These are phyloP conservation scores for Lepetodrilus schrolli DNA, from an alignment of 2,888 invertebrate species.

Conservation along the genomic window DNA sequence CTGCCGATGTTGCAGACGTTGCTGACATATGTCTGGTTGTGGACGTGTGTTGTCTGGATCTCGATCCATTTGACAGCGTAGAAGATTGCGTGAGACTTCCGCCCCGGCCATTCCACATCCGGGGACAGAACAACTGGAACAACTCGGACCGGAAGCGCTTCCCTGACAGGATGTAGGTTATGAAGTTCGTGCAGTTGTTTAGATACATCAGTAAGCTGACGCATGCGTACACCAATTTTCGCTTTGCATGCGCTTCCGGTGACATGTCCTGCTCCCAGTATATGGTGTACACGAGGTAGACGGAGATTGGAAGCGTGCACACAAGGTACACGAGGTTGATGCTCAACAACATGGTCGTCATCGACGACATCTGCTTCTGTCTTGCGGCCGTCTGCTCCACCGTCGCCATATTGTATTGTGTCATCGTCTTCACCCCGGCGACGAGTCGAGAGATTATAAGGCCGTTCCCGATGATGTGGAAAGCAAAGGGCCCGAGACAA, in stretches of 20 bases:
- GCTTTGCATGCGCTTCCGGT: background rate
- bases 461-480: conserved; percentile 39
- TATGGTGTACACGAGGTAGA: conserved; percentile 34
- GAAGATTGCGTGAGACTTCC: too few relatives aligned
- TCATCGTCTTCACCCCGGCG: conserved; percentile 1
- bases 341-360: conserved; percentile 40
- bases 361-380: conserved; percentile 44
- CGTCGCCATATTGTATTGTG: background rate
- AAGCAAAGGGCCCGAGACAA: conserved; percentile 39
- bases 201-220: background rate
- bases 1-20: too few relatives aligned
- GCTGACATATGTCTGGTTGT: too few relatives aligned
- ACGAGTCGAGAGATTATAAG: conserved; percentile 40
- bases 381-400: conserved; percentile 16
- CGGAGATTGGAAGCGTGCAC: conserved; percentile 39
- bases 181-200: background rate
- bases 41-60: too few relatives aligned
- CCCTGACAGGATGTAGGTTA: background rate
- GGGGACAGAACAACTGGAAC: background rate
- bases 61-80: too few relatives aligned
- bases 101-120: too few relatives aligned
- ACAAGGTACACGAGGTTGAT: conserved; percentile 39
- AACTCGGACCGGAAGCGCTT: background rate
- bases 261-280: background rate
- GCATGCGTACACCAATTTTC: background rate